phyloP scores from a whole-genome alignment of 2,113 vertebrate genomes.

The Pachyramphus minor region DNA sequence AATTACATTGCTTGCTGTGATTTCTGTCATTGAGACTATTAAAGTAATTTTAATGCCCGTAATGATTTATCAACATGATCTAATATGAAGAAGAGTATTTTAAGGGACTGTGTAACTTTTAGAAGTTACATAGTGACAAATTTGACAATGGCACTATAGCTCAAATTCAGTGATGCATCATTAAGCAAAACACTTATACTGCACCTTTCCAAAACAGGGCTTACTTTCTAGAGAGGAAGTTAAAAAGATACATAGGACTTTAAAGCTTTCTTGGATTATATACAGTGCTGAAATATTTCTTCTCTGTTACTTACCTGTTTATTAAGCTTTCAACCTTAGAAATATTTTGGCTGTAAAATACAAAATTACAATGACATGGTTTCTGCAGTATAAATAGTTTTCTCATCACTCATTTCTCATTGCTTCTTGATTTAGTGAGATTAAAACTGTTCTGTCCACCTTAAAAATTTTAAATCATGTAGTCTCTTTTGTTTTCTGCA shows the following conservation, averaged over 20 bases:
- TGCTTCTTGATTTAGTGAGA: not conserved
- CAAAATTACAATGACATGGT: not conserved
- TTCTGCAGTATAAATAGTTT: not conserved
- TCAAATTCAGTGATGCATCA: not conserved
- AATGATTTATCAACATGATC: not conserved
- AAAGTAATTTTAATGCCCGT: conserved; percentile 26
- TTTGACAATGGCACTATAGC: not conserved
- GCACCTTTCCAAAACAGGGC: not conserved
- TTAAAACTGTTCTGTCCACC: not conserved
- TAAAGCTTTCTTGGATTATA: not conserved
- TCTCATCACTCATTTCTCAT: not conserved
- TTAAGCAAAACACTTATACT: not conserved
- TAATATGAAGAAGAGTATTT: not conserved
- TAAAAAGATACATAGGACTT: not conserved
- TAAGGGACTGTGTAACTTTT: not conserved
- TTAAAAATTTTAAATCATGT: not conserved
- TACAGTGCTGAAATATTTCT: not conserved
- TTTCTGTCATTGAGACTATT: not conserved
- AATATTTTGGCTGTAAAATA: not conserved
- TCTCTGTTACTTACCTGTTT: not conserved
- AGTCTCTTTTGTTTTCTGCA: not conserved
- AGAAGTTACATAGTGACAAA: not conserved
- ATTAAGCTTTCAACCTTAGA: not conserved
- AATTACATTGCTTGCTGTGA: not conserved
- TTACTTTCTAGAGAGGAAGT: not conserved